Evolutionary conservation across 2,888 invertebrate species (phyloP).

Genomic region (Ophion ellenae): DNA sequence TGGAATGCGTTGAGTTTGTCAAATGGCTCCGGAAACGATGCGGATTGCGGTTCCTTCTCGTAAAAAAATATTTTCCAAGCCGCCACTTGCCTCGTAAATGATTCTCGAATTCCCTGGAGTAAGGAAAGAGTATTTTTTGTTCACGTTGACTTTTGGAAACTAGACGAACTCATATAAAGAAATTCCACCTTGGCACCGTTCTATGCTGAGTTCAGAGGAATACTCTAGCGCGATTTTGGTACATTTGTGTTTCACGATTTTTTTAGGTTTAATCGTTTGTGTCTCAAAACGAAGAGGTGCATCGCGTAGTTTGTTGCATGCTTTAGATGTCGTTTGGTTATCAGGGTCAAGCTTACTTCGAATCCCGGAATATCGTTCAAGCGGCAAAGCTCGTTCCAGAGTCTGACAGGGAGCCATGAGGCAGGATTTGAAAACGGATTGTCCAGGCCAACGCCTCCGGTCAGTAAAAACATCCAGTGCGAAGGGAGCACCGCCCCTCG

Average conservation of each 20-base stretch:
- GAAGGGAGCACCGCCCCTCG: constrained; percentile 85
- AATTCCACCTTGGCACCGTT: background rate
- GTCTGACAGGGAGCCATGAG: constrained; percentile 88
- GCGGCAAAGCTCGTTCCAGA: constrained; percentile 92
- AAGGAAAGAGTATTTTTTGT: constrained; percentile 18
- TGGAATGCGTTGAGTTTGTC: constrained; percentile 88
- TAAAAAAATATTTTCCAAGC: constrained; percentile 92
- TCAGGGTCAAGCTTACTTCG: constrained; percentile 75
- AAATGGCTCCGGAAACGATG: constrained; percentile 90
- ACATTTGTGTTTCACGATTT: background rate
- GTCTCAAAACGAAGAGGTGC: too few species aligned
- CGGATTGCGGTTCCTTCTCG: constrained; percentile 89
- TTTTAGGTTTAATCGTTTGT: too few species aligned
- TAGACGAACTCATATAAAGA: background rate
- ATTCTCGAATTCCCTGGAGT: constrained; percentile 87
- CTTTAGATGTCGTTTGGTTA: background rate
- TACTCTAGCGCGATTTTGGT: background rate
- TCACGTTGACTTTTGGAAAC: background rate
- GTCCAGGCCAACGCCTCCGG: constrained; percentile 92
- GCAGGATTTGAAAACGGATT: constrained; percentile 90
- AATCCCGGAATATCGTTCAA: constrained; percentile 85
- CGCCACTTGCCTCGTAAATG: constrained; percentile 86
- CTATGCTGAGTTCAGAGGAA: background rate
- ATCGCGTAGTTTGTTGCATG: background rate
- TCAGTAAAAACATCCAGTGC: constrained; percentile 94